Base-by-base conservation (phyloP, 2,797 vertebrate genomes). In the Hypotaenidia philippensis region DNA sequence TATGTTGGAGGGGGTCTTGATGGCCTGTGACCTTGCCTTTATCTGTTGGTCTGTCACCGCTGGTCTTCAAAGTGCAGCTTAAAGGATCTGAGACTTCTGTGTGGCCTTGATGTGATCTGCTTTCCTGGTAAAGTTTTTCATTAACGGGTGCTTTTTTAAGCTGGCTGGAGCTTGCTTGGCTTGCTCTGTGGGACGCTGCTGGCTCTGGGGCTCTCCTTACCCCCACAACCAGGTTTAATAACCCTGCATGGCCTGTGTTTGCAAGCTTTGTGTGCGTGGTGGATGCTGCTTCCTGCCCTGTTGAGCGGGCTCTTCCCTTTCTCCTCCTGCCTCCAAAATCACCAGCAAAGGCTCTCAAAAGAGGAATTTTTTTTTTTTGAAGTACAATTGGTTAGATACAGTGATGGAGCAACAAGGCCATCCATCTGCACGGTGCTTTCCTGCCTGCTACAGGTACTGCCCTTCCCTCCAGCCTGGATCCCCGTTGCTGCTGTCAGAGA, bases 11-110 rank as follows among this genome's bases (percentile, higher is more conserved):
- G 91, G 96, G 98, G 98, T 98, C 96, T 97, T 38, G 80, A 90
- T 94, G 97, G 98, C 97, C 97, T 68, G 96, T 98, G 98, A 99
- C 98, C 98, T 98, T 98, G 98, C 98, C 98, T 97, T 94, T 92
- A 94, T 97, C 95, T 94, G 69, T 83, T 44, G 52, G 87, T 93
- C 94, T 95, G 83, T 92, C 90, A 85, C 87, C 86, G 69, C 93
- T 52, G 69, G 89, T 96, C 97, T 97, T 97, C 96, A 96, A 96
- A 98, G 97, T 66, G 17, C 80, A 88, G 96, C 96, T 97, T 94
- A 97, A 96, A 87, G 87, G 94, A 97, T 97, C 97, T 97, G 93
- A 95, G 63, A 78, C 91, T 95, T 95, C 95, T 96, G 94, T 97
- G 97, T 87, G 97, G 97, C 96, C 97, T 96, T 84, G 56, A 92